Percentiles rank a stretch among this genome's conserved stretches.
phyloP scores from a whole-genome alignment of 2,797 vertebrate species.

The Crocodylus rhombifer region DNA sequence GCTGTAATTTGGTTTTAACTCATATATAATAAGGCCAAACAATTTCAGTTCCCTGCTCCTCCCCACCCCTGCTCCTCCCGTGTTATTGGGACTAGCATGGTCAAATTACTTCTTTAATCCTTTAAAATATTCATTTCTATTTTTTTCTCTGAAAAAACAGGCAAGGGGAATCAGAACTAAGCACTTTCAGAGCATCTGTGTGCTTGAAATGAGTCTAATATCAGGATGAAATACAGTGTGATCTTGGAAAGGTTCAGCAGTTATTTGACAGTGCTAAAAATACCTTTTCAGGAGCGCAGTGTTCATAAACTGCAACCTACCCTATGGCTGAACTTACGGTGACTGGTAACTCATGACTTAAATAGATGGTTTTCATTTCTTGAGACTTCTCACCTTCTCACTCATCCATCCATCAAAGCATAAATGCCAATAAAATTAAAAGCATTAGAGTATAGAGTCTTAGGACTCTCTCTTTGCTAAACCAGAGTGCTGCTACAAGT shows the following conservation, averaged over 20 bases:
- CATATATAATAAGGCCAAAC: background rate
- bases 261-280: background rate
- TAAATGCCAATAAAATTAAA: background rate
- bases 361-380: slow-evolving; percentile 30
- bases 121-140: background rate
- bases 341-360: slow-evolving; percentile 4
- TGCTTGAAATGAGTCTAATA: background rate
- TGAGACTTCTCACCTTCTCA: background rate
- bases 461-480: background rate
- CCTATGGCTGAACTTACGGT: slow-evolving; percentile 2
- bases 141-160: background rate
- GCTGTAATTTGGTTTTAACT: background rate
- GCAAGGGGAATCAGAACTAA: background rate
- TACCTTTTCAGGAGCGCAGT: background rate
- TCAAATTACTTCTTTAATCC: background rate
- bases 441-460: background rate
- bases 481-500: background rate
- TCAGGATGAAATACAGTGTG: background rate
- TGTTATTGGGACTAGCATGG: background rate
- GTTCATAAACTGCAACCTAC: background rate
- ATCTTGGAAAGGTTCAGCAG: background rate
- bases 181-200: background rate
- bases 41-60: background rate
- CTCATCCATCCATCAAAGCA: background rate
- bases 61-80: too few species aligned